Evolutionary conservation across 2,113 vertebrate genomes (phyloP).

Genomic region (Vanacampus margaritifer): DNA sequence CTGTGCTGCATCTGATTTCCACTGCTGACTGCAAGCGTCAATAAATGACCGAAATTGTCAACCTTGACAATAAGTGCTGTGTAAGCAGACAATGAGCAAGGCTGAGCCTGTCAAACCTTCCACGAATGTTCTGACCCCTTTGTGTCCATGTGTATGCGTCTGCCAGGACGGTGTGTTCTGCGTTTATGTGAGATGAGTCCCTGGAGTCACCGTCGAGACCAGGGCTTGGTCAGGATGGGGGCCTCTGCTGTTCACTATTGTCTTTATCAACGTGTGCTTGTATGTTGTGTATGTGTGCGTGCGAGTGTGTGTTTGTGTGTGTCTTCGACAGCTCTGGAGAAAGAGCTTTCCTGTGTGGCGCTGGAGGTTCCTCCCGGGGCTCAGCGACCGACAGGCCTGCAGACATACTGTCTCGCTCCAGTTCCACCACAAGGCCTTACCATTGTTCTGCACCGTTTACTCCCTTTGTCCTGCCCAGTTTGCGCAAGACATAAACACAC

Average conservation of each 20-base stretch:
- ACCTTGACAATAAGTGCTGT: conserved; percentile 16
- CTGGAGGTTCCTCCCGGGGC: conserved; percentile 55
- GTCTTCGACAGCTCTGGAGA: conserved; percentile 52
- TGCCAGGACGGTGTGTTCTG: conserved; percentile 47
- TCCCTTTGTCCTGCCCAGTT: conserved; percentile 60
- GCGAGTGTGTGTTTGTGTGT: conserved; percentile 30
- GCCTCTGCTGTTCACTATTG: conserved; percentile 53
- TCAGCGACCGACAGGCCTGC: conserved; percentile 48
- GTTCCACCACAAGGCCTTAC: conserved; percentile 68
- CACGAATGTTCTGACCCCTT: conserved; percentile 13
- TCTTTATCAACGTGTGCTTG: conserved; percentile 33
- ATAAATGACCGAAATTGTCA: conserved; percentile 12
- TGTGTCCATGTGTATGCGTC: neutral
- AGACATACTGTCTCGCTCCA: conserved; percentile 74
- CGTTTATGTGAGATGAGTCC: conserved; percentile 50
- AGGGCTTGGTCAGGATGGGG: conserved; percentile 53
- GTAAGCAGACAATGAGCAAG: conserved; percentile 26
- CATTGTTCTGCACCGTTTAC: conserved; percentile 70
- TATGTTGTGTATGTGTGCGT: conserved; percentile 26
- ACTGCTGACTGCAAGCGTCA: conserved; percentile 10
- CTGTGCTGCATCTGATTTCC: conserved; percentile 11
- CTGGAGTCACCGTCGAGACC: conserved; percentile 51
- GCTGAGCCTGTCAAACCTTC: conserved; percentile 1
- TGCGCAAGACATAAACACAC: conserved; percentile 22
- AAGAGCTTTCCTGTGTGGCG: conserved; percentile 73